A percentile compares a stretch with the other conserved stretches of the same genome.
Conservation (phyloP, 1,140 invertebrate species). For the Drosophila miranda region DNA sequence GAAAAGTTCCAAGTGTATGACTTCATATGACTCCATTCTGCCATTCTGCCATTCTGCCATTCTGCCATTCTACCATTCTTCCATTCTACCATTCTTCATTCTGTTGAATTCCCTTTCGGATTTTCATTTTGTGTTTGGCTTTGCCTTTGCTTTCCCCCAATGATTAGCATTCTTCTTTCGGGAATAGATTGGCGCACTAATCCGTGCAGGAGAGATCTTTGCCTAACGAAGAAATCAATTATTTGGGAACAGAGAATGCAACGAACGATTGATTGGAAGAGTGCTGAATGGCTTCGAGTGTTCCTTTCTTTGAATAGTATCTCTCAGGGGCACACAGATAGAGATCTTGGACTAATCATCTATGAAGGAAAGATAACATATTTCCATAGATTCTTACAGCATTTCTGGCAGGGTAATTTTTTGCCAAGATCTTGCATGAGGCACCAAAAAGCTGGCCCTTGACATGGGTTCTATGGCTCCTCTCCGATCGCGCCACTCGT, state of each 20-base stretch:
- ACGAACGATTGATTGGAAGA: conserved; percentile 24
- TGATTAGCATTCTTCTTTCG: conserved; percentile 39
- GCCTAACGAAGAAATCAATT: conserved; percentile 47
- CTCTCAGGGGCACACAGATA: no score
- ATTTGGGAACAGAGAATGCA: conserved; percentile 10
- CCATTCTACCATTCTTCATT: neutral
- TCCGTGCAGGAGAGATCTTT: conserved; percentile 20
- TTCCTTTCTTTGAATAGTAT: neutral
- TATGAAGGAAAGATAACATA: no score
- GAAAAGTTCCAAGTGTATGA: conserved; percentile 45
- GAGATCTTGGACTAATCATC: no score
- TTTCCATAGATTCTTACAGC: no score
- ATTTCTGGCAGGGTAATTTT: no score
- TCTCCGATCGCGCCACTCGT: no score
- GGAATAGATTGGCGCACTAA: conserved; percentile 17
- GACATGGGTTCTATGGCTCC: no score
- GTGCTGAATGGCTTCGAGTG: conserved; percentile 13
- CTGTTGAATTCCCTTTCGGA: conserved; percentile 13
- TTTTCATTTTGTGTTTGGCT: conserved; percentile 15
- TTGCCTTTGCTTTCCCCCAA: neutral
- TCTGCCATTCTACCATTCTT: neutral
- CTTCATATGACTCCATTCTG: conserved; percentile 31
- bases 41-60: neutral
- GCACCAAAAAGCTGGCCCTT: no score
- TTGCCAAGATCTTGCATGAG: no score